These are phyloP conservation scores for Metaphire vulgaris DNA, from an alignment of 1,140 invertebrate genomes.

Conservation along the genomic window DNA sequence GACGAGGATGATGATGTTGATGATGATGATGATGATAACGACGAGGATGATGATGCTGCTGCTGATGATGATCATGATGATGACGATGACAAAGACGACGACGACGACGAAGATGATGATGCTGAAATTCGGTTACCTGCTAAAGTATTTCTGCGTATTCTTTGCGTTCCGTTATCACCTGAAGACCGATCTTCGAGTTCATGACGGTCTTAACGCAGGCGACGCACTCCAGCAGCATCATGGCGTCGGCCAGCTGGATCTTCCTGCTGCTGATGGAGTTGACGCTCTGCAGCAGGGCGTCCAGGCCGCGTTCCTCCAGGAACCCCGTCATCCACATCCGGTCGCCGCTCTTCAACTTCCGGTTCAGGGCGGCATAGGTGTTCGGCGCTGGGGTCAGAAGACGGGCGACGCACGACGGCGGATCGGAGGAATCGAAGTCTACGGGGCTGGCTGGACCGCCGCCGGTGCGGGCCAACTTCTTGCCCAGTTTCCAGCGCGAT, in stretches of 20 bases:
- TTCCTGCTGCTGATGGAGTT: conserved; percentile 44
- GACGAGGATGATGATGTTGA: not conserved
- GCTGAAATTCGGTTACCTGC: conserved; percentile 42
- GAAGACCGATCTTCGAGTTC: conserved; percentile 54
- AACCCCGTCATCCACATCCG: conserved; percentile 55
- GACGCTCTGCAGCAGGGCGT: conserved; percentile 53
- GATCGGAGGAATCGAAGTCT: conserved; percentile 30
- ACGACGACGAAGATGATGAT: not conserved
- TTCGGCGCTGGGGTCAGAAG: conserved; percentile 49
- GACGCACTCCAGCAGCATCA: conserved; percentile 54
- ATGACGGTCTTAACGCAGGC: conserved; percentile 53
- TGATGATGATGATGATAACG: conserved; percentile 11
- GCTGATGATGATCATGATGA: not conserved
- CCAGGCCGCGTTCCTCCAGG: conserved; percentile 46
- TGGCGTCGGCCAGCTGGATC: conserved; percentile 48
- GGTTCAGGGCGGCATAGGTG: conserved; percentile 51
- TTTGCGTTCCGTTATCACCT: conserved; percentile 51
- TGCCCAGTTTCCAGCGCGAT: not conserved
- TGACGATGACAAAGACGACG: not conserved
- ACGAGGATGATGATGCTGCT: conserved; percentile 13
- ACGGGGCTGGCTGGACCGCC: not conserved
- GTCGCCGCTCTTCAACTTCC: conserved; percentile 45
- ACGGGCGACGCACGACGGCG: conserved; percentile 51
- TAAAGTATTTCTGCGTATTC: conserved; percentile 52
- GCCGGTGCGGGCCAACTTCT: not conserved